phyloP scores from a whole-genome alignment of 2,113 vertebrate species.

The Scophthalmus maximus region DNA sequence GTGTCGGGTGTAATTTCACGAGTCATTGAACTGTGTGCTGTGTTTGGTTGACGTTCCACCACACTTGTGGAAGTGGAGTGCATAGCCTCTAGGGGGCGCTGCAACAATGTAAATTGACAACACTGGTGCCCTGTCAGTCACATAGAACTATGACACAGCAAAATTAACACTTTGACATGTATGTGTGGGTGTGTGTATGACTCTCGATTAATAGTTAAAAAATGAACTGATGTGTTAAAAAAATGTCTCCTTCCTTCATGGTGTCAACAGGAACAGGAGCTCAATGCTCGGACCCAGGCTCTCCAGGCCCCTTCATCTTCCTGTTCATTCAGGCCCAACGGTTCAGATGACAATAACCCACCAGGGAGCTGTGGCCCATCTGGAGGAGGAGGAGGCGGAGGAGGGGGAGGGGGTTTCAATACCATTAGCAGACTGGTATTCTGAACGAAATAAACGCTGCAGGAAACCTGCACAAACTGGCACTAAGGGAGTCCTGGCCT shows the following conservation, averaged over 20 bases:
- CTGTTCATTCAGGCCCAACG: slow-evolving; percentile 94
- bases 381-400: slow-evolving; percentile 89
- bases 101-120: background rate
- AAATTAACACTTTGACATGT: too few relatives aligned
- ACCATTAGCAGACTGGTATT: slow-evolving; percentile 95
- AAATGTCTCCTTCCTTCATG: background rate
- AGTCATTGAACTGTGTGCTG: slow-evolving; percentile 58
- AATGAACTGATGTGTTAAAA: background rate
- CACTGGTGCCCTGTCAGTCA: background rate
- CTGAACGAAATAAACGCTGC: slow-evolving; percentile 74
- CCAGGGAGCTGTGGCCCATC: slow-evolving; percentile 96
- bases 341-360: slow-evolving; percentile 97
- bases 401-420: slow-evolving; percentile 89
- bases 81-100: slow-evolving; percentile 65
- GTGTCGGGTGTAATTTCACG: slow-evolving; percentile 62
- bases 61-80: slow-evolving; percentile 9
- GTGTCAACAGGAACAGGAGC: slow-evolving; percentile 91
- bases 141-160: background rate
- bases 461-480: slow-evolving; percentile 44
- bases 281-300: slow-evolving; percentile 93
- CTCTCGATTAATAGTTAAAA: background rate
- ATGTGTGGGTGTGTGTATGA: background rate
- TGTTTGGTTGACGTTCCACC: slow-evolving; percentile 32
- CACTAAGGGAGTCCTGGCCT: slow-evolving; percentile 18
- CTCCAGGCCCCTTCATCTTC: slow-evolving; percentile 93